phyloP scores from a whole-genome alignment of 2,797 vertebrate species.

The Peromyscus aztecus region DNA sequence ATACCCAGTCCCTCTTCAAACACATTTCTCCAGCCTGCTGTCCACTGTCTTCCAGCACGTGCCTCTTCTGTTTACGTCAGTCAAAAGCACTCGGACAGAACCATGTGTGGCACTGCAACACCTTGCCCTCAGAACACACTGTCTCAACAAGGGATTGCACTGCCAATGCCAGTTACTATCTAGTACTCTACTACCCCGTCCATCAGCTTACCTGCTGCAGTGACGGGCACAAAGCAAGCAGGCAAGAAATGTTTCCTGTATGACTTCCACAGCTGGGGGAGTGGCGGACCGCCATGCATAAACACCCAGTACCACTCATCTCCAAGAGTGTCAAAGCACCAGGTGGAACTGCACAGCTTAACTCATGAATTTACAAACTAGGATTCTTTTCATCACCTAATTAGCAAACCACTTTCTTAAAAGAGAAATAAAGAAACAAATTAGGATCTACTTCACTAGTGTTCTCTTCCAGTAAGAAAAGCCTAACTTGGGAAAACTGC shows the following conservation, averaged over 20 bases:
- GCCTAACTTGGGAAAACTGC: neutral
- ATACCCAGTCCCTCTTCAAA: neutral
- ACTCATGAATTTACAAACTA: neutral
- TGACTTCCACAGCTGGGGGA: neutral
- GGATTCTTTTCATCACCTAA: conserved; percentile 17
- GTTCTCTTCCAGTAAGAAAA: conserved; percentile 20
- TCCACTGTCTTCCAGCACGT: neutral
- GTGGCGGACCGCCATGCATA: neutral
- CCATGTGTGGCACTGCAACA: neutral
- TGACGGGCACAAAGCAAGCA: neutral
- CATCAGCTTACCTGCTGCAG: neutral
- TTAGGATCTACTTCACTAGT: neutral
- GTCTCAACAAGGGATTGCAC: neutral
- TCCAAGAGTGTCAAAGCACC: neutral
- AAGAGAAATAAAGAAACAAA: neutral
- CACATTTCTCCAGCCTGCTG: neutral
- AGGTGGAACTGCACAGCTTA: neutral
- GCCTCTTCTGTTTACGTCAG: neutral
- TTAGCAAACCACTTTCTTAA: neutral
- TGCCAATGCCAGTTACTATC: neutral
- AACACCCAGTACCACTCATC: neutral
- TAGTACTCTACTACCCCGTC: no score
- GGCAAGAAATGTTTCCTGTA: neutral
- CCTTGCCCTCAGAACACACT: neutral
- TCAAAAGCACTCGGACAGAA: neutral